Evolutionary conservation across 2,797 vertebrate species (phyloP), one percentile per base, ranked within the genome.

Genomic region (Phrynocephalus forsythii): DNA sequence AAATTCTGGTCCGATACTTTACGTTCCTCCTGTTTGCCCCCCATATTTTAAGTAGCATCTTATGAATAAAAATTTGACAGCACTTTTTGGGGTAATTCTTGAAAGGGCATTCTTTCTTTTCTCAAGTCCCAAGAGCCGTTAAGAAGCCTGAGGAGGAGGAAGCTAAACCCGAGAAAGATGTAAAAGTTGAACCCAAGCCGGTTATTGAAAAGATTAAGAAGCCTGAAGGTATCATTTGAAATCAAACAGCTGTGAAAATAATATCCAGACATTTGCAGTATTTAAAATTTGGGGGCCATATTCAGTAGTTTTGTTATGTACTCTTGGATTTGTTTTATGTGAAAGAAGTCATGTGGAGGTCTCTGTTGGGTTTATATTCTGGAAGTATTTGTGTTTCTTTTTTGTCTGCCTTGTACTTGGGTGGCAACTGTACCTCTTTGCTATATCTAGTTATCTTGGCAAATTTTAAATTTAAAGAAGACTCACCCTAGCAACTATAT

Each of bases 201-300:
- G 10, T 93, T 95, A 96, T 93, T 95, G 97, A 97, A 95, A 97
- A 96, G 94, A 68, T 95, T 95, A 97, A 96, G 95, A 97, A 96
- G 92, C 94, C 95, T 89, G 92, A 96, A 97, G 97, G 97, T 97
- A 97, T 79, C 94, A 92, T 75, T 48, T 28, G 90, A 90, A 79
- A 93, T 89, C 85, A 63, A 52, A 87, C 84, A 84, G 26, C 86
- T 90, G 75, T 83, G 6, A 85, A 44, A 44, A 44, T 33, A 66
- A 92, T 82, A 87, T 0, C 28, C 2, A 85, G 82, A 73, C 52
- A 86, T 84, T 78, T 50, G 18, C 30, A 22, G 38, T 11, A 71
- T 63, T 28, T 22, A 33, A 2, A 10, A 67, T 24, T 6, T 90
- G 90, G 86, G 18, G 0, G 44, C 80, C 22, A 85, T n/a, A 79